Conservation (phyloP, 2,888 invertebrate genomes). For the Tetrapedia diversipes region DNA sequence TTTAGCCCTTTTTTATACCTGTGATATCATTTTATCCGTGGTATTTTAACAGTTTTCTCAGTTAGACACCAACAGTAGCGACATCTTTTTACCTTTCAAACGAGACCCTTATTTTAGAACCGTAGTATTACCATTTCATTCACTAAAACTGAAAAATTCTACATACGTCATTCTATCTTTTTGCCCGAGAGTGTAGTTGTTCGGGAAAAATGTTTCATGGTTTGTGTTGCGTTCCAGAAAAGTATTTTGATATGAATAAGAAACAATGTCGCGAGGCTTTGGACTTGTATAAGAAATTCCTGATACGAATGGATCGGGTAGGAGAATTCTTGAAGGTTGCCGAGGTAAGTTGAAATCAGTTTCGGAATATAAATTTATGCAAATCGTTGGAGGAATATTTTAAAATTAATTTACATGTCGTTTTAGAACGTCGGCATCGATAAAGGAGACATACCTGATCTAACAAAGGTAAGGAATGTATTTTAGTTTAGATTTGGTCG, state of each 20-base stretch:
- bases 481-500: not conserved
- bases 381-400: not conserved
- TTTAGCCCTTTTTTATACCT: too few relatives aligned
- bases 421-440: constrained; percentile 96
- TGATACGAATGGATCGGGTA: constrained; percentile 99
- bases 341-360: constrained; percentile 83
- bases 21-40: too few relatives aligned
- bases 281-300: constrained; percentile 99
- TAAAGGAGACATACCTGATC: constrained; percentile 98
- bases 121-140: too few relatives aligned
- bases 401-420: constrained; percentile 16
- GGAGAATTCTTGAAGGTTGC: constrained; percentile 97
- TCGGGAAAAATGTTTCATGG: constrained; percentile 87
- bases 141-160: too few relatives aligned
- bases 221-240: constrained; percentile 86
- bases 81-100: too few relatives aligned
- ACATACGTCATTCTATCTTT: too few relatives aligned
- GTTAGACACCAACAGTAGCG: too few relatives aligned
- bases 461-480: constrained; percentile 89
- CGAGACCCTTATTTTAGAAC: too few relatives aligned
- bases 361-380: not conserved
- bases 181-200: too few relatives aligned
- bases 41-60: too few relatives aligned
- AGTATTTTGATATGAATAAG: constrained; percentile 99
- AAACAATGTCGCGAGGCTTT: constrained; percentile 99